Conservation (phyloP, 37 sponge, comb jelly and placozoan genomes). For the Lycopodina hypogea region DNA sequence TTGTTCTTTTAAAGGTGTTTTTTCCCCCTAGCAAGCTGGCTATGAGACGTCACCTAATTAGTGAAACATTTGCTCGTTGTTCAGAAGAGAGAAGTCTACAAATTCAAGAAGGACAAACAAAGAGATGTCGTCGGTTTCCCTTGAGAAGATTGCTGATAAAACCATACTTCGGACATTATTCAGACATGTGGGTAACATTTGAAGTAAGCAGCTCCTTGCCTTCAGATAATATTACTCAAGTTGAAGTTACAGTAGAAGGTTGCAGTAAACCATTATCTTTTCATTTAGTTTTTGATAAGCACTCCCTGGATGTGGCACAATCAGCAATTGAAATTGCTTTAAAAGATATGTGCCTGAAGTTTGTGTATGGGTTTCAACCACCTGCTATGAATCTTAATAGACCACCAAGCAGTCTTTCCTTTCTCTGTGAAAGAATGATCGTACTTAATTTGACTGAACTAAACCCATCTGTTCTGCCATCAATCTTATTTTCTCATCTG, state of each 20-base stretch:
- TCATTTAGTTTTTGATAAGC: neutral
- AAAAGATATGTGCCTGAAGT: slow-evolving; percentile 50
- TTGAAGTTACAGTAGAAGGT: slow-evolving; percentile 41
- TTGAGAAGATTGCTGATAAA: slow-evolving; percentile 10
- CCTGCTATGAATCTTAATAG: neutral
- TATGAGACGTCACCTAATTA: too few species aligned
- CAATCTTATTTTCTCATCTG: slow-evolving; percentile 4
- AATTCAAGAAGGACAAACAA: neutral
- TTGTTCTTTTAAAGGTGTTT: too few species aligned
- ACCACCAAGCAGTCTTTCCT: slow-evolving; percentile 15
- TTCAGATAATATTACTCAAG: neutral
- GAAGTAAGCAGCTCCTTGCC: slow-evolving; percentile 1
- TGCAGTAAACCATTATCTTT: neutral
- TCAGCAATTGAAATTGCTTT: neutral
- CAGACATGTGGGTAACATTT: slow-evolving; percentile 55
- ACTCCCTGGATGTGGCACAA: neutral
- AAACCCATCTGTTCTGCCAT: slow-evolving; percentile 1
- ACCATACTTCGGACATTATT: slow-evolving; percentile 64
- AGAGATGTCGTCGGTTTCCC: neutral
- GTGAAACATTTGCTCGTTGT: neutral
- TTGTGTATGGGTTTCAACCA: slow-evolving; percentile 27
- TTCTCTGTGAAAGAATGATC: slow-evolving; percentile 51
- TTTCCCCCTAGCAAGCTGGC: too few species aligned
- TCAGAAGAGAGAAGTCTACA: neutral
- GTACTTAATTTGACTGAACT: slow-evolving; percentile 31